phyloP scores from a whole-genome alignment of 2,113 vertebrate species.

The Pyrgilauda ruficollis region DNA sequence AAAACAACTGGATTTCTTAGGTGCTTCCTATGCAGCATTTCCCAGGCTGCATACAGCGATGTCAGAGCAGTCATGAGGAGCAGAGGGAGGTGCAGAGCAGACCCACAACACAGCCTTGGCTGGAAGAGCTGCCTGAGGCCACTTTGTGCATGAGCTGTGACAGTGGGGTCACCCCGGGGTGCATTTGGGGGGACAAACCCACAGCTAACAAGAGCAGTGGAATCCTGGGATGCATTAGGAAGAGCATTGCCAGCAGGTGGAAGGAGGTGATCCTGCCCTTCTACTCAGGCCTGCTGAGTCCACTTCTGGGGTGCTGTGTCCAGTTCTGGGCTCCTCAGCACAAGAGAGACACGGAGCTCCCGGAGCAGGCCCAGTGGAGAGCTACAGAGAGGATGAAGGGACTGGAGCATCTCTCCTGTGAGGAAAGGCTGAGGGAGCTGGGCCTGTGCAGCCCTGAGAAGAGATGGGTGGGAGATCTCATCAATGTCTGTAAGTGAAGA shows the following conservation, averaged over 20 bases:
- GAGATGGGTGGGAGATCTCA: not conserved
- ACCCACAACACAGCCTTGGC: accelerated
- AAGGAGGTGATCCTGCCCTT: not conserved
- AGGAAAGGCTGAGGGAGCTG: not conserved
- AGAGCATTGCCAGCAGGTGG: accelerated
- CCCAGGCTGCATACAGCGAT: accelerated
- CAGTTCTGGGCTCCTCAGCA: not conserved
- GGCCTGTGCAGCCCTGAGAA: not conserved
- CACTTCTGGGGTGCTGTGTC: not conserved
- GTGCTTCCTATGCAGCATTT: too few relatives aligned
- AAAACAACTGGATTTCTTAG: not conserved
- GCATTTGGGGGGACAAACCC: not conserved
- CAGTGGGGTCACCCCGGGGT: accelerated
- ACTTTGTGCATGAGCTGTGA: accelerated
- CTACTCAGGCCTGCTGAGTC: not conserved
- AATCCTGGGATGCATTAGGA: not conserved
- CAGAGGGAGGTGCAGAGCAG: not conserved
- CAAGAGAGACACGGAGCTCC: not conserved
- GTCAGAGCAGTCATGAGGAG: accelerated
- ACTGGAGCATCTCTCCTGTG: not conserved
- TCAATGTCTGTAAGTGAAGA: not conserved
- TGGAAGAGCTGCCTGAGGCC: too few relatives aligned
- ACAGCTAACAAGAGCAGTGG: not conserved
- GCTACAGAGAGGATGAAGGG: accelerated
- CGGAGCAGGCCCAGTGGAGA: not conserved